These are phyloP conservation scores for Numida meleagris DNA, from an alignment of 2,113 vertebrate species.

Conservation along the genomic window DNA sequence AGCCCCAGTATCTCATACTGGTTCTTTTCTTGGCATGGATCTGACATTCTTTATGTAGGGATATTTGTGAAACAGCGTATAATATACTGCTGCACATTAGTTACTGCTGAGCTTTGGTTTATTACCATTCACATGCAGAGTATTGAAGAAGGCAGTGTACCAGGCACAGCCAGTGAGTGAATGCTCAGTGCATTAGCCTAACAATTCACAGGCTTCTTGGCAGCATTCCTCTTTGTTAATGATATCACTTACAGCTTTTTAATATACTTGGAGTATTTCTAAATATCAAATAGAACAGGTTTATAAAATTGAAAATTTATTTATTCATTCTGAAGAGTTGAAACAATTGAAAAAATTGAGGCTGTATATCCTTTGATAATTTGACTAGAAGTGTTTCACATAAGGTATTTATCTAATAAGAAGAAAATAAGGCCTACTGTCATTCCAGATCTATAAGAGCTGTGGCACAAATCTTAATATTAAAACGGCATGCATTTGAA, in stretches of 20 bases:
- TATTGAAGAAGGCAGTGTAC: neutral
- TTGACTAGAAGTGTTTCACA: neutral
- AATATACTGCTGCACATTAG: neutral
- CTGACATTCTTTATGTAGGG: neutral
- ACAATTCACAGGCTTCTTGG: neutral
- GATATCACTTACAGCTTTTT: neutral
- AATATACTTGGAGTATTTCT: neutral
- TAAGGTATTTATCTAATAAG: neutral
- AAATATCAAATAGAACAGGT: neutral
- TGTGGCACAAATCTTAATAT: neutral
- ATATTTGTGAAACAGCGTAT: neutral
- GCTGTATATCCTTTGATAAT: neutral
- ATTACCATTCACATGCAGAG: neutral
- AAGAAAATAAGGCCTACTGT: neutral
- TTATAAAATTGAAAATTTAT: neutral
- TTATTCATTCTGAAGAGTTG: neutral
- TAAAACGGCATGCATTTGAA: neutral
- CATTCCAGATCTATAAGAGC: neutral
- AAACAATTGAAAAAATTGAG: neutral
- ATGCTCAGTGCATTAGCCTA: accelerated
- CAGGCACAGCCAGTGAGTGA: neutral
- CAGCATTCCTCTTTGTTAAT: neutral
- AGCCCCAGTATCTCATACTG: neutral
- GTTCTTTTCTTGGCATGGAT: neutral
- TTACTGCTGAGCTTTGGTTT: neutral